Percentiles rank a stretch among this genome's conserved stretches.
phyloP scores from a whole-genome alignment of 2,888 invertebrate genomes.

The Dorcus parallelipipedus region DNA sequence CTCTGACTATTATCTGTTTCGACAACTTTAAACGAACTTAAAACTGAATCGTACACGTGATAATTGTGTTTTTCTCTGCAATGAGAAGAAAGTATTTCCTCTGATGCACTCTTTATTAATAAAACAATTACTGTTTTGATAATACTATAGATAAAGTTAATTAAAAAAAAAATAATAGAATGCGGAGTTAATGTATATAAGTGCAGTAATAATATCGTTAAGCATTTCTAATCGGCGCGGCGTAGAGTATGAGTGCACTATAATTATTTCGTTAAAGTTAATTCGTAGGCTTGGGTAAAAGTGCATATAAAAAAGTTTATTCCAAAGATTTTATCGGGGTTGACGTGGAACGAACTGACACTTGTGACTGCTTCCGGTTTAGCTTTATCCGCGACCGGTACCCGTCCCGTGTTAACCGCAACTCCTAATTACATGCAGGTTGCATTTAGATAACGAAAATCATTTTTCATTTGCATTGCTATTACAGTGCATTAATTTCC shows the following conservation, averaged over 20 bases:
- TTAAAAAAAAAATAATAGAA: no score
- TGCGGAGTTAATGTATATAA: no score
- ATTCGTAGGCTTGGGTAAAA: neutral
- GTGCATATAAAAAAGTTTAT: conserved; percentile 3
- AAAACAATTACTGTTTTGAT: no score
- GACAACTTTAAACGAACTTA: no score
- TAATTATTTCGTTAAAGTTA: conserved; percentile 1
- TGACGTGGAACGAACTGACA: conserved; percentile 20
- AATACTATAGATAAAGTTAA: no score
- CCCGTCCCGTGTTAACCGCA: conserved; percentile 4
- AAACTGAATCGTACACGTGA: no score
- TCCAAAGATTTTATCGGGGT: conserved; percentile 13
- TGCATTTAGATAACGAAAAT: neutral
- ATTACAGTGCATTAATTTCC: neutral
- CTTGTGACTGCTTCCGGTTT: conserved; percentile 18
- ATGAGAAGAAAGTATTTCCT: no score
- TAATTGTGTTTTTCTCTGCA: no score
- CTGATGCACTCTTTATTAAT: no score
- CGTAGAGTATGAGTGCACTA: neutral
- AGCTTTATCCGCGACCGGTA: conserved; percentile 11
- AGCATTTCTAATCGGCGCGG: neutral
- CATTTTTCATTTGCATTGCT: neutral
- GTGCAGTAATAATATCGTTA: conserved; percentile 1
- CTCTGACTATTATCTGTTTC: no score
- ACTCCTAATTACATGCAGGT: neutral